Evolutionary conservation across 2,888 invertebrate genomes (phyloP).

Genomic region (Trichacis sp.): DNA sequence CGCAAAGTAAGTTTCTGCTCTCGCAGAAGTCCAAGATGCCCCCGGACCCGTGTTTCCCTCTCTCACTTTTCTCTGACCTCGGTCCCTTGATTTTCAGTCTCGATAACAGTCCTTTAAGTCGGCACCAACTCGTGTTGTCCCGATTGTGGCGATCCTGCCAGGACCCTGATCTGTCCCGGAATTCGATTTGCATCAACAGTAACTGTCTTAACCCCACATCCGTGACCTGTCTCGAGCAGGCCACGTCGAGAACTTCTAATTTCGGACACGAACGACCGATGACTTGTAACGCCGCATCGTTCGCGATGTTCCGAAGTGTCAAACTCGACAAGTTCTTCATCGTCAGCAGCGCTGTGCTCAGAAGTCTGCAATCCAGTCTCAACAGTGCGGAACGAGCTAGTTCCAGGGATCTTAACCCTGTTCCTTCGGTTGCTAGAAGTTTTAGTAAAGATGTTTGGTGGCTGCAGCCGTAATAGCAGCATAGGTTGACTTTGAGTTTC

Average conservation of each 20-base stretch:
- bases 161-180: conserved; percentile 53
- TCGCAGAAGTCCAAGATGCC: conserved; percentile 65
- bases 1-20: conserved; percentile 64
- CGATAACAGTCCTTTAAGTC: conserved; percentile 55
- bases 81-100: conserved; percentile 50
- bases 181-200: conserved; percentile 62
- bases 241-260: conserved; percentile 65
- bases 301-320: conserved; percentile 68
- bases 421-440: conserved; percentile 64
- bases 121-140: conserved; percentile 60
- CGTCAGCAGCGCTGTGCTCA: conserved; percentile 62
- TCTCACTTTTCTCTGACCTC: conserved; percentile 51
- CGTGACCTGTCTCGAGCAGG: conserved; percentile 68
- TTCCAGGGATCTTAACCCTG: conserved; percentile 64
- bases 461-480: conserved; percentile 70
- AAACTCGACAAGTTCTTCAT: conserved; percentile 63
- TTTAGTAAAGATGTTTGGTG: conserved; percentile 67
- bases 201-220: conserved; percentile 65
- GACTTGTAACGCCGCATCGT: conserved; percentile 64
- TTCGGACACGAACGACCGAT: conserved; percentile 67
- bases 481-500: conserved; percentile 64
- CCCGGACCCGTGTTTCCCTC: conserved; percentile 46
- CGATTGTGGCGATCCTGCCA: conserved; percentile 8
- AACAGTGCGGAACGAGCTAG: conserved; percentile 65
- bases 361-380: conserved; percentile 64